phyloP scores from a whole-genome alignment of 2,113 vertebrate species.

The Periophthalmus modestus region DNA sequence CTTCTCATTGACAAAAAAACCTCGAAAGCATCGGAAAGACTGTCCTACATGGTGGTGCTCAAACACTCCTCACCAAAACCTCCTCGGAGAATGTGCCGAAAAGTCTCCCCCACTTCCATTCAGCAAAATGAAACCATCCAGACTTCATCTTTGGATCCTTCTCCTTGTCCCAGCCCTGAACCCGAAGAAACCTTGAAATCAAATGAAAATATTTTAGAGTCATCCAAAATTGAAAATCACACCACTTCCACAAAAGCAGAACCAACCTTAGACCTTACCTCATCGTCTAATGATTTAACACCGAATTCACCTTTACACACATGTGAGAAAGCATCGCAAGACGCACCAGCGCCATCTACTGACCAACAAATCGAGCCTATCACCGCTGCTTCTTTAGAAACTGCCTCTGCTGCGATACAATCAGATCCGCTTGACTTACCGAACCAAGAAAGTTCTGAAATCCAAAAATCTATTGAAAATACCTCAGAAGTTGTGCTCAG shows the following conservation, averaged over 20 bases:
- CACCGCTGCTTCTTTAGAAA: conserved; percentile 5
- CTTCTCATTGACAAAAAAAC: conserved; percentile 65
- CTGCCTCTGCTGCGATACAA: conserved; percentile 17
- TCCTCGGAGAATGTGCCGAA: conserved; percentile 79
- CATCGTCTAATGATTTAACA: conserved; percentile 31
- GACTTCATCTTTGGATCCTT: conserved; percentile 24
- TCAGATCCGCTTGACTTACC: conserved; percentile 33
- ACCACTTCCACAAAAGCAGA: conserved; percentile 10
- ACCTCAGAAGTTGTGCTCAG: conserved; percentile 46
- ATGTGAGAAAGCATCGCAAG: conserved; percentile 14
- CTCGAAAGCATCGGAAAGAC: conserved; percentile 74
- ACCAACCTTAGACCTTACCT: conserved; percentile 33
- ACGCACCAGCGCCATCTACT: conserved; percentile 10
- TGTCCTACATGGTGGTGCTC: conserved; percentile 79
- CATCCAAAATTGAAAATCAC: conserved; percentile 21
- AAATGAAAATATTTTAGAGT: conserved; percentile 17
- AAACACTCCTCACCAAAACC: conserved; percentile 80
- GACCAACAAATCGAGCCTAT: conserved; percentile 30
- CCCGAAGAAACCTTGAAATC: conserved; percentile 17
- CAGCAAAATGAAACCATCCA: conserved; percentile 34
- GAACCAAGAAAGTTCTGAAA: conserved; percentile 16
- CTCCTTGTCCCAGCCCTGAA: conserved; percentile 28
- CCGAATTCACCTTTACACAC: conserved; percentile 36
- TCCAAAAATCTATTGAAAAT: conserved; percentile 11
- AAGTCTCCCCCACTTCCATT: conserved; percentile 41